Base-by-base conservation (phyloP, 2,797 vertebrate genomes). In the Rhyacichthys aspro region DNA sequence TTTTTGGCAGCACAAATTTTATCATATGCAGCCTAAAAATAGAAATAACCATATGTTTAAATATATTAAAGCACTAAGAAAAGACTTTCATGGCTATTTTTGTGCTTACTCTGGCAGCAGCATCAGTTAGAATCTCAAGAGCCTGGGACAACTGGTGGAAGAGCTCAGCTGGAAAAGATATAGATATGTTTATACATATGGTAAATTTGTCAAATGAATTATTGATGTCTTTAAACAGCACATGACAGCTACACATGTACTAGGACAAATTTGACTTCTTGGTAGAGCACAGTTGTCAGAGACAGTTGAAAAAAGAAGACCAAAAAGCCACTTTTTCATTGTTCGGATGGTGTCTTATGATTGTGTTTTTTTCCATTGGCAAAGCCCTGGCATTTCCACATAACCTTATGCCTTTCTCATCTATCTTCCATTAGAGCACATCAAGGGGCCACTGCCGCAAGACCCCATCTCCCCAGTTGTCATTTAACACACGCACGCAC, bases 131-230 rank as follows among this genome's bases (percentile, higher is more conserved):
- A 48, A 99, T 94, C 57, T 96, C 95, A n/a, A 99, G 92, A 69
- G 98, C 97, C 90, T 97, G 96, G 18, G 98, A 97, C 72, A 99
- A 92, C 84, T 98, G 96, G 86, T 98, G 96, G 87, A 99, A 99
- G 70, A 96, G 91, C 55, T 98, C 96, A 38, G 89, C 97, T 98
- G 71, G 52, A 82, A 64, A 19, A 43, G 38, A 59, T 1, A 1
- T 49, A 62, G 74, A 34, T 0, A 28, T 12, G 12, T n/a, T 36
- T 11, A 43, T 0, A 9, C n/a, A 9, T 0, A 17, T 28, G 6
- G 6, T 7, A 8, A 46, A 11, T 41, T 15, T 23, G 6, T n/a
- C n/a, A 15, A 55, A 1, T 53, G 34, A 1, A 54, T 15, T 16
- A 34, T 14, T 11, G 2, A 28, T 43, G 9, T 6, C 2, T 28